phyloP scores from a whole-genome alignment of 2,888 invertebrate species.

The Ametastegia equiseti region DNA sequence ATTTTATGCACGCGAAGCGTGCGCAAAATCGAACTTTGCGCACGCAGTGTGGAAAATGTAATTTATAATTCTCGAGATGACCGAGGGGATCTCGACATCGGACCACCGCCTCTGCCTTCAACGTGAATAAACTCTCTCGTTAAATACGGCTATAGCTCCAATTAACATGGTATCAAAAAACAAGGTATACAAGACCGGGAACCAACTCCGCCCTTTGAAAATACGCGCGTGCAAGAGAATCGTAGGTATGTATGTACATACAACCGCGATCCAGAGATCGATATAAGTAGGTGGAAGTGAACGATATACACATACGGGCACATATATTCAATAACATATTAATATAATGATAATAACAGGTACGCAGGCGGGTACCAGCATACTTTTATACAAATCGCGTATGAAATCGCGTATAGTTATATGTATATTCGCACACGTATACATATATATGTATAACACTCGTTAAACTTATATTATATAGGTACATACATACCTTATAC shows the following conservation, averaged over 20 bases:
- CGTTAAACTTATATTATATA: not conserved
- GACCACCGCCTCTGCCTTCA: too few species aligned
- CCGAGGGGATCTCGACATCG: too few species aligned
- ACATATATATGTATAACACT: not conserved
- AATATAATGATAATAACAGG: conserved; percentile 38
- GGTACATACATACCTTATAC: not conserved
- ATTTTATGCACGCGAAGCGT: too few species aligned
- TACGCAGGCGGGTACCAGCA: conserved; percentile 52
- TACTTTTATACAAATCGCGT: too few species aligned
- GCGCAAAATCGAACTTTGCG: too few species aligned
- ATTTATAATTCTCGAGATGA: too few species aligned
- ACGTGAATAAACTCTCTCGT: too few species aligned
- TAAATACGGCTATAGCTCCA: too few species aligned
- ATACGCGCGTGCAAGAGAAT: not conserved
- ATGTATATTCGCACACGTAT: too few species aligned
- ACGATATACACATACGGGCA: not conserved
- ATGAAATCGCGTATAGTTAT: not conserved
- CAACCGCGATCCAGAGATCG: not conserved
- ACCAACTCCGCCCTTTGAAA: not conserved
- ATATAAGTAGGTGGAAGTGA: not conserved
- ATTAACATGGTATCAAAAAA: too few species aligned
- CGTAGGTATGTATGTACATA: not conserved
- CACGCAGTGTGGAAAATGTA: too few species aligned
- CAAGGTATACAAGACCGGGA: too few species aligned
- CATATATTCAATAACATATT: conserved; percentile 44